Evolutionary conservation across 2,797 vertebrate species (phyloP), one percentile per base, ranked within the genome.

Genomic region (Sus cebifrons): DNA sequence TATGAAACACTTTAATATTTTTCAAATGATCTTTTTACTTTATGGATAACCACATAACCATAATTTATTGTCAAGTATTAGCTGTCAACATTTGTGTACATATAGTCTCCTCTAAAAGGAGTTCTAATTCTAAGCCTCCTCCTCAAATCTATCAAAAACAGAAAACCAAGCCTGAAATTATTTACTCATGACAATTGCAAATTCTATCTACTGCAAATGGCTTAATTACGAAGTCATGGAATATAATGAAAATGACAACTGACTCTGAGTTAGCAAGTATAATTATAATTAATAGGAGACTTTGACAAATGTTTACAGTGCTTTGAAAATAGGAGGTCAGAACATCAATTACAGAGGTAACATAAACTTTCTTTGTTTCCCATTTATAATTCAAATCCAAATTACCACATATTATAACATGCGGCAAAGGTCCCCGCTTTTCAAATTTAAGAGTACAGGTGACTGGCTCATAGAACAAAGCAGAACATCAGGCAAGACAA

Each of bases 231-330:
- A 98, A 97, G 64, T 97, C 58, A 93, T 85, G 52, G 58, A 64
- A 89, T 96, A 27, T 96, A 98, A 98, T 97, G 64, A 96, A 98
- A 98, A 96, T 96, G 94, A 93, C 97, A 98, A 97, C 82, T 93
- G 97, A 97, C 95, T 97, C 94, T 97, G 91, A 86, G 82, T 79
- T 79, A 93, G 49, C 74, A 94, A 97, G 29, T 83, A 97, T 92
- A 97, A 82, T 97, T 97, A 96, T 84, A 98, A 98, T 98, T 98
- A 98, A 98, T 27, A 92, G 23, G 81, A 97, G 84, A 96, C 9
- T 95, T 90, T 96, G 94, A 97, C 89, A 98, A 96, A 97, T 0
- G 23, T 96, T 97, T 97, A 78, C 32, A 64, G 56, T 77, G 32
- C 94, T 98, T 97, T 82, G 25, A 89, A 70, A 86, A 89, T 96